These are phyloP conservation scores for Oncorhynchus keta DNA, from an alignment of 2,113 vertebrate genomes.

Conservation along the genomic window DNA sequence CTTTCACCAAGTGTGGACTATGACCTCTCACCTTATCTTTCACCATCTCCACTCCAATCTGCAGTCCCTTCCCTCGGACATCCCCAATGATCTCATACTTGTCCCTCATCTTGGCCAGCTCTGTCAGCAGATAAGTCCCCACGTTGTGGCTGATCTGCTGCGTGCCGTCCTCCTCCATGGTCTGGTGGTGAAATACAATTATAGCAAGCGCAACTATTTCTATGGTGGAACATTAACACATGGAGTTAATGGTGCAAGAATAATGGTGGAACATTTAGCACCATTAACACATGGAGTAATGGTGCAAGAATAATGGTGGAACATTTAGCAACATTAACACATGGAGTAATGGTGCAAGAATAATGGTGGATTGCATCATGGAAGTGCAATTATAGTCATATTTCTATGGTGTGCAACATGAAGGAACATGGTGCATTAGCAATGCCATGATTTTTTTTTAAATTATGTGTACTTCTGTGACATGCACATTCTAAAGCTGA, in stretches of 20 bases:
- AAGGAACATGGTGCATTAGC: too few relatives aligned
- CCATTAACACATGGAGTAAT: not conserved
- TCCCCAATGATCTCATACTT: slow-evolving; percentile 90
- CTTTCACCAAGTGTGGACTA: slow-evolving; percentile 75
- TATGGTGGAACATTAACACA: not conserved
- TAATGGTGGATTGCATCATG: too few relatives aligned
- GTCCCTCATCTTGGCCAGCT: slow-evolving; percentile 85
- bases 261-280: not conserved
- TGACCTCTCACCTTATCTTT: slow-evolving; percentile 82
- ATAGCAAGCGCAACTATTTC: not conserved
- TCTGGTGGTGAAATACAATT: slow-evolving; percentile 65
- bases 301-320: too few relatives aligned
- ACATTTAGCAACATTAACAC: not conserved
- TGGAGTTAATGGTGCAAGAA: too few relatives aligned
- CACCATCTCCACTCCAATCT: slow-evolving; percentile 94
- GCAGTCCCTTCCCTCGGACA: slow-evolving; percentile 91
- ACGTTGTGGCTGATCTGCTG: slow-evolving; percentile 81
- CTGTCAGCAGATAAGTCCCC: slow-evolving; percentile 82
- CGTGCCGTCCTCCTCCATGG: slow-evolving; percentile 80
- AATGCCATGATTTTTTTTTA: not conserved
- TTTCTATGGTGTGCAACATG: too few relatives aligned
- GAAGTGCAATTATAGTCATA: too few relatives aligned
- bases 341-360: too few relatives aligned
- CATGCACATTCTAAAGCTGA: not conserved
- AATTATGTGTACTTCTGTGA: not conserved